Percentiles rank a stretch among this genome's conserved stretches.
These are phyloP conservation scores for Drosophila tsacasi DNA, from an alignment of 1,140 invertebrate species.

Conservation along the genomic window DNA sequence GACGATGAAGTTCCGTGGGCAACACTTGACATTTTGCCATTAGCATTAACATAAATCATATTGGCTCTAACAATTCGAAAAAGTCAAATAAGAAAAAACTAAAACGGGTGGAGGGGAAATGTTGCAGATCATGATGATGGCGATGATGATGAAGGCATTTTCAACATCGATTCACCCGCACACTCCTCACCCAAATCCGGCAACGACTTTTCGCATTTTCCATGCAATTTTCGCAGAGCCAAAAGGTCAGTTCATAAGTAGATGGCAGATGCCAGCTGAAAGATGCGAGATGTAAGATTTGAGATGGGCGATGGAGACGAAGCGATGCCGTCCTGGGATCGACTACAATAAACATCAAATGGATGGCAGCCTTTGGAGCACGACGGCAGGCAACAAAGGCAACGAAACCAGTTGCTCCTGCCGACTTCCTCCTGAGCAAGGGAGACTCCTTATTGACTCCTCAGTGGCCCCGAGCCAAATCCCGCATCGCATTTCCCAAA, in stretches of 20 bases:
- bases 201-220: constrained; percentile 53
- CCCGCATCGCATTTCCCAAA: constrained; percentile 59
- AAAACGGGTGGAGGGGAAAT: constrained; percentile 3
- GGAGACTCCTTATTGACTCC: constrained; percentile 67
- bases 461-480: constrained; percentile 35
- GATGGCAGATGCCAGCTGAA: constrained; percentile 41
- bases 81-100: constrained; percentile 58
- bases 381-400: constrained; percentile 16
- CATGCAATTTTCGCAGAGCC: constrained; percentile 68
- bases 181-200: background rate
- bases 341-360: constrained; percentile 70
- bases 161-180: constrained; percentile 41
- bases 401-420: constrained; percentile 63
- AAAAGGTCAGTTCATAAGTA: constrained; percentile 60
- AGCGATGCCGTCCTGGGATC: constrained; percentile 40
- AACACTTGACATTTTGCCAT: constrained; percentile 77
- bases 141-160: constrained; percentile 66
- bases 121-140: constrained; percentile 46
- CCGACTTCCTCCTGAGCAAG: constrained; percentile 58
- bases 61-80: constrained; percentile 65
- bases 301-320: constrained; percentile 3
- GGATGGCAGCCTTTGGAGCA: constrained; percentile 38
- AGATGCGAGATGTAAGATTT: constrained; percentile 36
- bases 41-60: constrained; percentile 80
- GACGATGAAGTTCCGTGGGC: constrained; percentile 50